Percentiles rank a stretch among this genome's conserved stretches.
Evolutionary conservation across 2,797 vertebrate species (phyloP).

Genomic region (Crossoptilon crossoptilon): DNA sequence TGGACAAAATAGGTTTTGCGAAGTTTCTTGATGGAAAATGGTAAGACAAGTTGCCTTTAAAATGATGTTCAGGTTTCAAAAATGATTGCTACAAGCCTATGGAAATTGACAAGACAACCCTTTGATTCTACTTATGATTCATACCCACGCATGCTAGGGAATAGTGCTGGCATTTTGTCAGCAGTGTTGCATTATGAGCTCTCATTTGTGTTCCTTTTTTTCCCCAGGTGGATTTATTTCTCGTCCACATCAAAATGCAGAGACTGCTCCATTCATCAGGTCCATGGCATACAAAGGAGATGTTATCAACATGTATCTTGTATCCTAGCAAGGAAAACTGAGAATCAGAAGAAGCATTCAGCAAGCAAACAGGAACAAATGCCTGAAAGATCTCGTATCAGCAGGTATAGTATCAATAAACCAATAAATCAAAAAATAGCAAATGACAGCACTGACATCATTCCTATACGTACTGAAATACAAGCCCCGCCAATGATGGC

Average conservation of each 20-base stretch:
- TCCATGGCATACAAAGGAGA: neutral
- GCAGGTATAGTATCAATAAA: neutral
- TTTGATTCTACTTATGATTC: neutral
- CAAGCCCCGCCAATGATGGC: neutral
- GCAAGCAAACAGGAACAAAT: neutral
- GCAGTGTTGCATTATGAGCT: neutral
- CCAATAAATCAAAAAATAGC: neutral
- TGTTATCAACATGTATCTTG: neutral
- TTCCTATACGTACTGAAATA: neutral
- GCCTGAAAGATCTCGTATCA: neutral
- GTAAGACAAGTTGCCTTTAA: neutral
- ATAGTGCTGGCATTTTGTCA: neutral
- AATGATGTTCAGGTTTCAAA: neutral
- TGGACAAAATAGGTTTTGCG: neutral
- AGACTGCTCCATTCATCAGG: neutral
- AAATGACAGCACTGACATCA: neutral
- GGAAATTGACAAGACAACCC: neutral
- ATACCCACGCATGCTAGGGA: neutral
- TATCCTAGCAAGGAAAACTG: neutral
- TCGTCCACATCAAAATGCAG: constrained; percentile 2
- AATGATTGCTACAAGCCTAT: neutral
- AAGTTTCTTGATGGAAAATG: neutral
- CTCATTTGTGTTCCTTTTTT: neutral
- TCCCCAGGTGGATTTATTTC: neutral
- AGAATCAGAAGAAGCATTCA: neutral